These are phyloP conservation scores for Trichopria drosophilae DNA, from an alignment of 2,888 invertebrate species.

Conservation along the genomic window DNA sequence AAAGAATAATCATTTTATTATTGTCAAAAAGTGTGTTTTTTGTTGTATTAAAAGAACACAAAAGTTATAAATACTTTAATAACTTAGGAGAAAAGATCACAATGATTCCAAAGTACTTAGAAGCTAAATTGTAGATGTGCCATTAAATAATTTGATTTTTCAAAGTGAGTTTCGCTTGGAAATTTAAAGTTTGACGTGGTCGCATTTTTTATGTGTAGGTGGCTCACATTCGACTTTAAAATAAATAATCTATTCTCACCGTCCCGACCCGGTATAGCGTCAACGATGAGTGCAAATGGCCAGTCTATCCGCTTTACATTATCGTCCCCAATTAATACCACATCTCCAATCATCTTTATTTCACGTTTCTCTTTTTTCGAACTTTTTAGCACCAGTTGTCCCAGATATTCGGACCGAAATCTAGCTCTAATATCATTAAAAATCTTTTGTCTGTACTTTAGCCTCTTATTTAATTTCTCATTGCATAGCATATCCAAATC, in stretches of 20 bases:
- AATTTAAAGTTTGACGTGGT: no score
- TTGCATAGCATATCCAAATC: constrained; percentile 8
- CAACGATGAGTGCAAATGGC: constrained; percentile 2
- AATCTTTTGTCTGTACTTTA: constrained; percentile 13
- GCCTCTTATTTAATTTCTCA: no score
- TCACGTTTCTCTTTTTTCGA: constrained; percentile 9
- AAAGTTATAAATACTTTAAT: no score
- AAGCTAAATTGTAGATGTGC: no score
- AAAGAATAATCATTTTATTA: no score
- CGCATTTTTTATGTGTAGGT: no score
- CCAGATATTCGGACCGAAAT: constrained; percentile 32
- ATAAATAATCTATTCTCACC: not conserved
- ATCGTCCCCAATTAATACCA: not conserved
- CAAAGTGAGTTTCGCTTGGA: no score
- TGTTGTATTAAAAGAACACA: no score
- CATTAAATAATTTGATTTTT: no score
- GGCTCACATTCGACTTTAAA: constrained; percentile 12
- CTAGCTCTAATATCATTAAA: constrained; percentile 18
- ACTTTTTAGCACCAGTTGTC: constrained; percentile 19
- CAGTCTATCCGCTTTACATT: constrained; percentile 6
- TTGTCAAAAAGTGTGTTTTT: no score
- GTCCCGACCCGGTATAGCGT: constrained; percentile 3
- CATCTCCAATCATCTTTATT: constrained; percentile 1
- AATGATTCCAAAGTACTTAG: no score
- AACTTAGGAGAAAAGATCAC: no score